phyloP scores from a whole-genome alignment of 2,113 vertebrate species.

The Myxocyprinus asiaticus region DNA sequence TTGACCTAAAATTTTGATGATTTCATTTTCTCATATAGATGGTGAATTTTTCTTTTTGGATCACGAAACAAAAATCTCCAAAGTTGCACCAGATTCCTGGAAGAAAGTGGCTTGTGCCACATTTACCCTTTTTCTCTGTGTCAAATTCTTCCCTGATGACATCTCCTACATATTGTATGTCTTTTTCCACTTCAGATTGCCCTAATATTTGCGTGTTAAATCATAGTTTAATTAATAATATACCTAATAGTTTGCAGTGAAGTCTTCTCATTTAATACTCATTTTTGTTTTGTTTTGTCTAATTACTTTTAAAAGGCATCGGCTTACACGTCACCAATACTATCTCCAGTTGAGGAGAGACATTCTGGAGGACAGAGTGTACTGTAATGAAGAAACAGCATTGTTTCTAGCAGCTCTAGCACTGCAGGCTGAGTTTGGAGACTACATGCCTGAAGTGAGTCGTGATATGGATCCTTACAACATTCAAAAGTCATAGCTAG shows the following conservation, averaged over 20 bases:
- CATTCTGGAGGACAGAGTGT: slow-evolving; percentile 85
- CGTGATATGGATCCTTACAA: neutral
- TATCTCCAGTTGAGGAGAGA: slow-evolving; percentile 92
- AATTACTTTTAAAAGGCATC: slow-evolving; percentile 73
- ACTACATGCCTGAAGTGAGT: slow-evolving; percentile 84
- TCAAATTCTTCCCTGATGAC: slow-evolving; percentile 88
- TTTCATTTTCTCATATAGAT: slow-evolving; percentile 68
- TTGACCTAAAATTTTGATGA: no score
- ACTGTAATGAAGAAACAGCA: slow-evolving; percentile 83
- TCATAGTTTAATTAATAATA: neutral
- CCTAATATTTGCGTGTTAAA: neutral
- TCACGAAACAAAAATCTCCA: slow-evolving; percentile 85
- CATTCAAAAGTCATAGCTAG: no score
- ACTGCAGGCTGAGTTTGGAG: slow-evolving; percentile 88
- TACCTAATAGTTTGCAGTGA: no score
- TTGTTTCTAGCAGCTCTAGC: slow-evolving; percentile 86
- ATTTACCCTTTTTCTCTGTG: slow-evolving; percentile 86
- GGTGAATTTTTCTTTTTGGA: slow-evolving; percentile 94
- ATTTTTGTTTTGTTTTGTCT: slow-evolving; percentile 17
- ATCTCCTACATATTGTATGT: slow-evolving; percentile 83
- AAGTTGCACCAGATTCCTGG: slow-evolving; percentile 89
- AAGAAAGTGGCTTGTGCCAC: slow-evolving; percentile 79
- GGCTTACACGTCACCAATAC: slow-evolving; percentile 86
- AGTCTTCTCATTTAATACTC: neutral
- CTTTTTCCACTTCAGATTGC: neutral